Percentiles rank a stretch among this genome's conserved stretches.
These are phyloP conservation scores for Lasioglossum zephyrum DNA, from an alignment of 2,888 invertebrate species.

Conservation along the genomic window DNA sequence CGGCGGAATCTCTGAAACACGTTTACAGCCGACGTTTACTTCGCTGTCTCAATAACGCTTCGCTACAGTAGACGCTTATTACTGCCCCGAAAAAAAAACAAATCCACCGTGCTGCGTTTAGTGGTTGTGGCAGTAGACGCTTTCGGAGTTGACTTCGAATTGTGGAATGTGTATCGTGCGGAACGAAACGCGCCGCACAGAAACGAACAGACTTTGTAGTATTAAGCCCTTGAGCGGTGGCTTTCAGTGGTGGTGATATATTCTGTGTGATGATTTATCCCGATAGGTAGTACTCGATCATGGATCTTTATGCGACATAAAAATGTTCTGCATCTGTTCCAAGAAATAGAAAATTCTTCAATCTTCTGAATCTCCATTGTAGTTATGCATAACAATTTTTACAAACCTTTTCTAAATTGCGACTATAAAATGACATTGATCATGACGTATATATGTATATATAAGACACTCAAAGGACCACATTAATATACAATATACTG, in stretches of 20 bases:
- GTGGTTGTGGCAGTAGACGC: too few relatives aligned
- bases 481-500: neutral
- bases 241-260: neutral
- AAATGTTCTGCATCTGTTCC: too few relatives aligned
- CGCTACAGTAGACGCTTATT: neutral
- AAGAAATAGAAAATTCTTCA: too few relatives aligned
- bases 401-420: neutral
- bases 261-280: neutral
- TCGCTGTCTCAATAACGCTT: neutral
- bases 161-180: neutral
- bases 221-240: neutral
- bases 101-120: neutral
- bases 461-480: neutral
- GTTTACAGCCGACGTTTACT: slow-evolving; percentile 1
- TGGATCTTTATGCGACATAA: too few relatives aligned
- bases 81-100: neutral
- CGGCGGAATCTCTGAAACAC: slow-evolving; percentile 36
- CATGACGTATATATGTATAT: neutral
- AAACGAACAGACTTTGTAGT: neutral
- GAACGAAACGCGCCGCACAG: neutral
- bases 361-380: too few relatives aligned
- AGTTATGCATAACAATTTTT: too few relatives aligned
- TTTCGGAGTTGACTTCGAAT: neutral
- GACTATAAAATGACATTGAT: neutral
- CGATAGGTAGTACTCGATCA: too few relatives aligned